A percentile compares a stretch with the other conserved stretches of the same genome.
phyloP scores from a whole-genome alignment of 2,888 invertebrate species.

The Liodrosophila aerea region DNA sequence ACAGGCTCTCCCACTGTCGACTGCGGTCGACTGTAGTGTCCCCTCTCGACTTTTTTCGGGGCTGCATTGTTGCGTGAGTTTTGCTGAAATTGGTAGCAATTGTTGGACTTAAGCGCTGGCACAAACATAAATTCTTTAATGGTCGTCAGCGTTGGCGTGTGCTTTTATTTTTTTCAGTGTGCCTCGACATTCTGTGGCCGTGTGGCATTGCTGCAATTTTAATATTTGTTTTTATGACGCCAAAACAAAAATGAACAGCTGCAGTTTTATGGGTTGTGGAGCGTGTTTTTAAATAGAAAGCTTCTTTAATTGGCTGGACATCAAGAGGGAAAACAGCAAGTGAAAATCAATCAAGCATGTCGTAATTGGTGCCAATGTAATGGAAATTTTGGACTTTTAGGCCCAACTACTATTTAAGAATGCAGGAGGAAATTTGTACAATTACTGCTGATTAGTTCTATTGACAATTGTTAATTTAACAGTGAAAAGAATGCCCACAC shows the following conservation, averaged over 20 bases:
- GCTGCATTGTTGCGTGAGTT: conserved; percentile 52
- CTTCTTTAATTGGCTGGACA: conserved; percentile 40
- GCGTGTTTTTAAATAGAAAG: conserved; percentile 28
- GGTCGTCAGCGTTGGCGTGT: conserved; percentile 47
- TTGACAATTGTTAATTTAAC: too few species aligned
- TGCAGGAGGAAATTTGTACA: background rate
- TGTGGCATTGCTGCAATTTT: conserved; percentile 58
- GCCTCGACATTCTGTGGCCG: conserved; percentile 30
- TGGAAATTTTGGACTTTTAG: conserved; percentile 1
- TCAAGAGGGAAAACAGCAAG: conserved; percentile 8
- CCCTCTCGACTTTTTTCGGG: conserved; percentile 9
- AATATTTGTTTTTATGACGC: conserved; percentile 61
- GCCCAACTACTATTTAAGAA: background rate
- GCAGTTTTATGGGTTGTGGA: conserved; percentile 47
- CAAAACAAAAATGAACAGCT: conserved; percentile 54
- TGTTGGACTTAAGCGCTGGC: conserved; percentile 61
- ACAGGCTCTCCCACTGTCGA: too few species aligned
- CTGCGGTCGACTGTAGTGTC: too few species aligned
- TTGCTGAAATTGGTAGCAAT: conserved; percentile 61
- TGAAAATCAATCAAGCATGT: conserved; percentile 34
- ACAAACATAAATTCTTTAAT: conserved; percentile 71
- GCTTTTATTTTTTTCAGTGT: conserved; percentile 1
- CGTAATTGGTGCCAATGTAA: conserved; percentile 14
- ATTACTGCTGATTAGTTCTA: too few species aligned
- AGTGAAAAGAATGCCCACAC: too few species aligned